These are phyloP conservation scores for Cephus rjabovi DNA, from an alignment of 2,888 invertebrate genomes.

Conservation along the genomic window DNA sequence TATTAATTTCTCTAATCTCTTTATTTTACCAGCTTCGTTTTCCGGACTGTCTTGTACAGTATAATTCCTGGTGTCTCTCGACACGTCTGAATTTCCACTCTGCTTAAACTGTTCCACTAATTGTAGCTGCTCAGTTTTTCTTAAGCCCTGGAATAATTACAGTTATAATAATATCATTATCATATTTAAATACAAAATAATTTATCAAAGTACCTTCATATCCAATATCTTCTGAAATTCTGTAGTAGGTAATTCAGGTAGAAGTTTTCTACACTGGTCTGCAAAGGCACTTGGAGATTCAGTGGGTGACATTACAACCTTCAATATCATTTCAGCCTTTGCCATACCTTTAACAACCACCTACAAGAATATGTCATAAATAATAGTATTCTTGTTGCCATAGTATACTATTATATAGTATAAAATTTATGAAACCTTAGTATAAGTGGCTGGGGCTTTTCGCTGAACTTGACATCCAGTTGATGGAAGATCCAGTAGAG, in stretches of 20 bases:
- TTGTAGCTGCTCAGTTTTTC: slow-evolving; percentile 69
- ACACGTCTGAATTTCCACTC: slow-evolving; percentile 38
- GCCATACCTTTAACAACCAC: slow-evolving; percentile 92
- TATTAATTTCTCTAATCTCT: slow-evolving; percentile 70
- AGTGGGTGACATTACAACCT: slow-evolving; percentile 95
- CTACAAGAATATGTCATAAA: slow-evolving; percentile 63
- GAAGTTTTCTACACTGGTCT: slow-evolving; percentile 87
- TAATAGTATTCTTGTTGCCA: not conserved
- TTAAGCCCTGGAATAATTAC: slow-evolving; percentile 46
- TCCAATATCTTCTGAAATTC: slow-evolving; percentile 96
- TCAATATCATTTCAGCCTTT: slow-evolving; percentile 98
- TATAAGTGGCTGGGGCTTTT: slow-evolving; percentile 90
- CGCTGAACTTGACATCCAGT: slow-evolving; percentile 89
- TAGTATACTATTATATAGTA: not conserved
- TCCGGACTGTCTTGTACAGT: slow-evolving; percentile 58
- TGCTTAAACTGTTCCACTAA: slow-evolving; percentile 72
- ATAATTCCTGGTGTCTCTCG: slow-evolving; percentile 38
- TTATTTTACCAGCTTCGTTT: slow-evolving; percentile 69
- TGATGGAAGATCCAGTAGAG: slow-evolving; percentile 93
- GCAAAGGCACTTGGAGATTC: slow-evolving; percentile 86
- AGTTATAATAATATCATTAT: not conserved
- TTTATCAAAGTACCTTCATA: slow-evolving; percentile 79
- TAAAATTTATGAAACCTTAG: slow-evolving; percentile 70
- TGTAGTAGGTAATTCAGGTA: slow-evolving; percentile 88
- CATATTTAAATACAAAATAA: slow-evolving; percentile 6